Percentiles rank a stretch among this genome's conserved stretches.
Evolutionary conservation across 2,797 vertebrate species (phyloP).

Genomic region (Leptoclinus maculatus): DNA sequence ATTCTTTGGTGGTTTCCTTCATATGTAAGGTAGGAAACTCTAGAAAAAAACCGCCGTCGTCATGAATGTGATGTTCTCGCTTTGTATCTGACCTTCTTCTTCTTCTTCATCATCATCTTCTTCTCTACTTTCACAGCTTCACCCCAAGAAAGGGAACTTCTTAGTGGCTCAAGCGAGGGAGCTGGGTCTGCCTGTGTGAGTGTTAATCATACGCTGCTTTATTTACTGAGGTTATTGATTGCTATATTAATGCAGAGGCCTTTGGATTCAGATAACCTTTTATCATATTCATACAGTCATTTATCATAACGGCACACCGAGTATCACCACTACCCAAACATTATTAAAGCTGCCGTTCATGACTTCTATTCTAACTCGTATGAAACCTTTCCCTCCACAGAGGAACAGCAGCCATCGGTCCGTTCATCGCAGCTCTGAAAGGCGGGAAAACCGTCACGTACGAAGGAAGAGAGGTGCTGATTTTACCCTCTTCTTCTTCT

Average conservation of each 20-base stretch:
- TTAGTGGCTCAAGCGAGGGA: conserved; percentile 89
- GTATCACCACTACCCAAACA: too few species aligned
- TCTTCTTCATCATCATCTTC: background rate
- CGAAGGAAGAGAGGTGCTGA: conserved; percentile 89
- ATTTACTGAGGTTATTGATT: too few species aligned
- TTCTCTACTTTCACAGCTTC: conserved; percentile 81
- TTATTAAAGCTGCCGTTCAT: background rate
- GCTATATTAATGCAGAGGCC: too few species aligned
- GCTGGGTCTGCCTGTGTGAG: conserved; percentile 94
- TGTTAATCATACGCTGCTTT: conserved; percentile 35
- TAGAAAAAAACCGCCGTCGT: background rate
- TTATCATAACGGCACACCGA: too few species aligned
- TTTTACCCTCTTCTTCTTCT: fast-evolving
- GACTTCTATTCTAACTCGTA: background rate
- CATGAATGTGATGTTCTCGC: fast-evolving
- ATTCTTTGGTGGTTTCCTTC: conserved; percentile 89
- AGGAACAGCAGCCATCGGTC: conserved; percentile 91
- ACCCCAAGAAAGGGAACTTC: conserved; percentile 92
- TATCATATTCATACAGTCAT: too few species aligned
- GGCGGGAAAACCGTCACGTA: conserved; percentile 85
- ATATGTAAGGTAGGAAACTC: conserved; percentile 88
- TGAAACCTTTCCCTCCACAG: conserved; percentile 66
- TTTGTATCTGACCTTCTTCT: background rate
- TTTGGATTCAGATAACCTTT: too few species aligned
- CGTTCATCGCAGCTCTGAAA: conserved; percentile 89